These are phyloP conservation scores for Mactra quadrangularis DNA, from an alignment of 1,140 invertebrate genomes.

Conservation along the genomic window DNA sequence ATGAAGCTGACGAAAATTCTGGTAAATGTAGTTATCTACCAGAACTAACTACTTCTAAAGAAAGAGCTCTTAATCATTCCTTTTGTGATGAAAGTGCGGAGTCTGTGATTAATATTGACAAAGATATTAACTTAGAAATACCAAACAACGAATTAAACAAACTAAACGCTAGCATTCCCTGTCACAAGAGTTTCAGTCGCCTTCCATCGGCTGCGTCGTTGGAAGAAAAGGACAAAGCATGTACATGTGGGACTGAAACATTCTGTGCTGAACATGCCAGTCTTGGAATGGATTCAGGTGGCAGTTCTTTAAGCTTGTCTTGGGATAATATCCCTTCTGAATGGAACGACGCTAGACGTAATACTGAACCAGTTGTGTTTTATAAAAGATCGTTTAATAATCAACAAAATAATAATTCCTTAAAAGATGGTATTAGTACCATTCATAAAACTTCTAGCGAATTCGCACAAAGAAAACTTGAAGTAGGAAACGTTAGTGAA, in stretches of 20 bases:
- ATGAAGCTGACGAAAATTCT: slow-evolving; percentile 10
- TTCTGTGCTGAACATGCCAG: slow-evolving; percentile 40
- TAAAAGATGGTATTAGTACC: slow-evolving; percentile 2
- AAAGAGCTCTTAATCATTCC: slow-evolving; percentile 26
- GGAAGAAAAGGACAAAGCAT: not conserved
- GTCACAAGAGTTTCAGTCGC: not conserved
- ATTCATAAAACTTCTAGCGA: not conserved
- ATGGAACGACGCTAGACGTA: slow-evolving; percentile 54
- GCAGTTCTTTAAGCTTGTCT: slow-evolving; percentile 47
- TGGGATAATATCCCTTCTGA: slow-evolving; percentile 57
- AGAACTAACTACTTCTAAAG: slow-evolving; percentile 9
- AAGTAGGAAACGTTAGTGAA: not conserved
- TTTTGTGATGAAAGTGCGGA: slow-evolving; percentile 17
- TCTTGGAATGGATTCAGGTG: slow-evolving; percentile 52
- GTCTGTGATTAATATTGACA: slow-evolving; percentile 50
- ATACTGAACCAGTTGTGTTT: slow-evolving; percentile 51
- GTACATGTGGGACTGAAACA: slow-evolving; percentile 35
- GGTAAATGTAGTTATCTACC: slow-evolving; percentile 20
- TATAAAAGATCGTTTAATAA: slow-evolving; percentile 41
- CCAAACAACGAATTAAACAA: slow-evolving; percentile 27
- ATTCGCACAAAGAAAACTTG: not conserved
- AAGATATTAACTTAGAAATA: slow-evolving; percentile 21
- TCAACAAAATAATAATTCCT: slow-evolving; percentile 3
- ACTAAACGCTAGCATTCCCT: not conserved
- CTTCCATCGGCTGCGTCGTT: not conserved